A percentile compares a stretch with the other conserved stretches of the same genome.
phyloP scores from a whole-genome alignment of 2,888 invertebrate genomes.

The Punctoribates punctum region DNA sequence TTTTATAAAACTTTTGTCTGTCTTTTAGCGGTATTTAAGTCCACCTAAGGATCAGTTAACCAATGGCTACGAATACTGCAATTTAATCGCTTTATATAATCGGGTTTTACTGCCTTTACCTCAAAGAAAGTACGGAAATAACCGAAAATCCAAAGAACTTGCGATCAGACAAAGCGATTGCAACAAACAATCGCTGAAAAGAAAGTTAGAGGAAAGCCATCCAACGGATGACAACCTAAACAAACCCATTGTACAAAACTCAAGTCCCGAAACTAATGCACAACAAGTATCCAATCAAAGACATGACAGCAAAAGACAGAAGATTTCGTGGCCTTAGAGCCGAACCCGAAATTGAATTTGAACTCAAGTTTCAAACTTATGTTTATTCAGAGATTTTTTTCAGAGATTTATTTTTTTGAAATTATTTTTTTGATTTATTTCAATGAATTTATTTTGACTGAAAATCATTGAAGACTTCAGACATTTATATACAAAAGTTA shows the following conservation, averaged over 20 bases:
- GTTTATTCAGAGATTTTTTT: not conserved
- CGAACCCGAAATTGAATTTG: not conserved
- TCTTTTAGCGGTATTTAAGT: not conserved
- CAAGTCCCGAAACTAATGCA: not conserved
- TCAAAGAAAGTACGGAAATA: constrained; percentile 2
- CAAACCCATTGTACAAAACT: not conserved
- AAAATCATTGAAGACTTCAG: not conserved
- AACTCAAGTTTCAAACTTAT: not conserved
- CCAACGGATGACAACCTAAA: not conserved
- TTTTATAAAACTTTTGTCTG: not conserved
- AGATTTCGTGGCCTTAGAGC: constrained; percentile 26
- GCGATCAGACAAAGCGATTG: not conserved
- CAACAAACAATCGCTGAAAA: not conserved
- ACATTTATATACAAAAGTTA: constrained; percentile 4
- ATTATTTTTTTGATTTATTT: not conserved
- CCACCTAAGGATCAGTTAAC: not conserved
- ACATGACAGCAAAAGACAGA: constrained; percentile 3
- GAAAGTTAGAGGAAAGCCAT: not conserved
- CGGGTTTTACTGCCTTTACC: constrained; percentile 3
- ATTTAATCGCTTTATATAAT: constrained; percentile 14
- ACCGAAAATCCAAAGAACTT: not conserved
- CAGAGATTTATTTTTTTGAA: not conserved
- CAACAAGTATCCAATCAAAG: not conserved
- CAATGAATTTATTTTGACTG: not conserved
- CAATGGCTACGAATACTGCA: constrained; percentile 16